Base-by-base conservation (phyloP, 2,113 vertebrate species). In the Malurus elegans region DNA sequence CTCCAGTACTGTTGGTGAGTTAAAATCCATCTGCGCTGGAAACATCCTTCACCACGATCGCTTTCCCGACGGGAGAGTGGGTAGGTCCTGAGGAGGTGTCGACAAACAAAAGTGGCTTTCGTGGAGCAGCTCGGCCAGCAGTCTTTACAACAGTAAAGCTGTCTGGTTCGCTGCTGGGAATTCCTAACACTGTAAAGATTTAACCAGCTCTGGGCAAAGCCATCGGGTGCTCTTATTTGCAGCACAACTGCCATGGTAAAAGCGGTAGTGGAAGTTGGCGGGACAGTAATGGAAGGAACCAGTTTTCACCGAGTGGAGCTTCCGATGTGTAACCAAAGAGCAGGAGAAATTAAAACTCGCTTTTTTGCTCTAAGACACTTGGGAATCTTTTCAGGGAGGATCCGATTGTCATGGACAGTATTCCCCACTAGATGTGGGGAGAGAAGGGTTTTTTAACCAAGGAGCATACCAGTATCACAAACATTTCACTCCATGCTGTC, bases 21-120 rank as follows among this genome's bases (percentile, higher is more conserved):
- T 10, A 29, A 70, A 82, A 86, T 25, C 31, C 25, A 3, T 14
- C n/a, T 25, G 38, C 0, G 0, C 23, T 69, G 10, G 48, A 29
- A 36, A 1, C 3, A 3, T 72, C 62, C 38, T 32, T 47, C 3
- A 1, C 42, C 10, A 18, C 8, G 2, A 4, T 36, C 0, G 0
- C 20, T 66, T 71, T 48, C 17, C 19, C 9, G 28, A 2, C 5
- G 5, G 18, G 16, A 44, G 14, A 48, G 74, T 2, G 0, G 31
- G 36, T n/a, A 14, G 21, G 1, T 57, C 1, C 6, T 3, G 3
- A 8, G 3, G 25, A 57, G 29, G 4, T 11, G 53, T 10, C 13
- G 9, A 23, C 42, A 14, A 15, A 26, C 13, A 45, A 18, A 58
- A 62, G 14, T 38, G 38, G 5, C 7, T 86, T 44, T 26, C 28